Conservation (phyloP, 2,888 invertebrate genomes). For the Calameuta pallipes region DNA sequence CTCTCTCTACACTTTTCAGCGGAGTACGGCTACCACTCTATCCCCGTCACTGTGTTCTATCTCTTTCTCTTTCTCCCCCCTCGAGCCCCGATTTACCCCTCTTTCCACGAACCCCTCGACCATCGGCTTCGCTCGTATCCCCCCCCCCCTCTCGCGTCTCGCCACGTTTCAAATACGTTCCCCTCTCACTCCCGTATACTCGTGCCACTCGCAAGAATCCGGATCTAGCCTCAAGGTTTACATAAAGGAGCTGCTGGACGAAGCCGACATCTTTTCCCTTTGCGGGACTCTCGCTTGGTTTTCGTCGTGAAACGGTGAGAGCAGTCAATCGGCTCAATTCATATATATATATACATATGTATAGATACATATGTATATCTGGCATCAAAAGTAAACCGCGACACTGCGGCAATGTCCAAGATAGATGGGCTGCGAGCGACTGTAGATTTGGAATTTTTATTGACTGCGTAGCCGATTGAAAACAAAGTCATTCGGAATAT, state of each 20-base stretch:
- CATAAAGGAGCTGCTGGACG: conserved; percentile 53
- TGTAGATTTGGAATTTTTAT: no score
- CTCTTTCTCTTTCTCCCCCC: conserved; percentile 10
- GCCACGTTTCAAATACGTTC: neutral
- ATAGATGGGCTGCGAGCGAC: no score
- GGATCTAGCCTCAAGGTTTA: conserved; percentile 64
- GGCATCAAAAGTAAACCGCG: no score
- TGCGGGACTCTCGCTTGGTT: neutral
- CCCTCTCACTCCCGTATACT: conserved; percentile 3
- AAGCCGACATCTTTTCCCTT: conserved; percentile 15
- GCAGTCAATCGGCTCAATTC: no score
- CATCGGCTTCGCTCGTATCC: conserved; percentile 2
- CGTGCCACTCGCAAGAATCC: conserved; percentile 51
- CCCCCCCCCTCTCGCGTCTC: conserved; percentile 1
- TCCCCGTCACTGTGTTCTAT: conserved; percentile 16
- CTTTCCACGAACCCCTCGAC: conserved; percentile 15
- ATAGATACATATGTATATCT: no score
- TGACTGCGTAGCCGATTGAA: no score
- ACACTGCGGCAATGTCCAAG: no score
- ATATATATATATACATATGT: no score
- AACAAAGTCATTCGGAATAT: no score
- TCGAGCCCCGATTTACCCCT: conserved; percentile 9
- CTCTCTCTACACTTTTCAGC: neutral
- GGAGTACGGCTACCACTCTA: conserved; percentile 23
- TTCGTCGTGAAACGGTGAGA: no score